Percentiles rank a stretch among this genome's conserved stretches.
These are phyloP conservation scores for Papilio demoleus DNA, from an alignment of 2,888 invertebrate species.

Conservation along the genomic window DNA sequence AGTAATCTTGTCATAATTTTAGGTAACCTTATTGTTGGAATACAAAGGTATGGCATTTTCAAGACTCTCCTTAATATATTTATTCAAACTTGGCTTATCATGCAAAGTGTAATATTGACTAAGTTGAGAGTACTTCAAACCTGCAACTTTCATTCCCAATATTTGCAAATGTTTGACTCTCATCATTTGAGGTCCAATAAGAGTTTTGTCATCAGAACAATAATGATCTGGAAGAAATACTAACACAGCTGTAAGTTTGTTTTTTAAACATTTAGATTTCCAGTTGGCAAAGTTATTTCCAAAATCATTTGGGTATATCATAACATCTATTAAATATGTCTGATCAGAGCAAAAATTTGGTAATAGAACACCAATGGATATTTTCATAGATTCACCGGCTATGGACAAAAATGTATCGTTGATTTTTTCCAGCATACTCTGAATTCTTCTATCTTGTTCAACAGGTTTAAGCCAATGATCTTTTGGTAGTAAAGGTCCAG, in stretches of 20 bases:
- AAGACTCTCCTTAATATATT: conserved; percentile 79
- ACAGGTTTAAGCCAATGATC: conserved; percentile 79
- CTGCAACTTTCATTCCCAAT: conserved; percentile 85
- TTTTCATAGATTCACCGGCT: conserved; percentile 72
- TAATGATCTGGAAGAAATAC: conserved; percentile 87
- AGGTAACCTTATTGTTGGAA: conserved; percentile 8
- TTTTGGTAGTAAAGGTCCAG: conserved; percentile 82
- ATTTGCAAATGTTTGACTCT: conserved; percentile 84
- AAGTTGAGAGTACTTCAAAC: conserved; percentile 81
- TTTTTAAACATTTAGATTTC: conserved; percentile 68
- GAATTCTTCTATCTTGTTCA: conserved; percentile 80
- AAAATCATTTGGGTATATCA: conserved; percentile 79
- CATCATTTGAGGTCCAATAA: conserved; percentile 86
- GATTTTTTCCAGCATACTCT: conserved; percentile 76
- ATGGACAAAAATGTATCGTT: conserved; percentile 68
- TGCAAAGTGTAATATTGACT: conserved; percentile 73
- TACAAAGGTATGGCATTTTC: conserved; percentile 60
- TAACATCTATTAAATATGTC: conserved; percentile 84
- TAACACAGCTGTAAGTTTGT: conserved; percentile 82
- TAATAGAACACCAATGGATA: conserved; percentile 79
- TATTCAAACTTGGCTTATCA: conserved; percentile 73
- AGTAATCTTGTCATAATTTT: conserved; percentile 9
- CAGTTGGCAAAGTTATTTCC: conserved; percentile 71
- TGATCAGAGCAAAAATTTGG: conserved; percentile 82
- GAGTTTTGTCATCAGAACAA: conserved; percentile 79